A percentile compares a stretch with the other conserved stretches of the same genome.
phyloP scores from a whole-genome alignment of 1,140 invertebrate genomes.

The Drosophila murphyi region DNA sequence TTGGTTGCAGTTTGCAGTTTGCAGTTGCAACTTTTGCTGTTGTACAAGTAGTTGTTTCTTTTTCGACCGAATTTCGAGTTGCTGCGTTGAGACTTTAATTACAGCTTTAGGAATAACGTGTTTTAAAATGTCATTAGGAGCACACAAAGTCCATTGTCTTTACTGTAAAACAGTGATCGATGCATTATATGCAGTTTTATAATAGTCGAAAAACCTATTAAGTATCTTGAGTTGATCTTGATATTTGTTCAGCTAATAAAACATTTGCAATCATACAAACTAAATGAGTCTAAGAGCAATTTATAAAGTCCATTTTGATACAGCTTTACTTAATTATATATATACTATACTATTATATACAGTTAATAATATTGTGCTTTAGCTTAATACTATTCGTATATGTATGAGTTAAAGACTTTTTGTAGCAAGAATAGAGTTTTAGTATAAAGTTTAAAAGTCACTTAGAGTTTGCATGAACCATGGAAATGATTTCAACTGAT shows the following conservation, averaged over 20 bases:
- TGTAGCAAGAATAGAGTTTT: too few species aligned
- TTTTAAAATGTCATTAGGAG: constrained; percentile 20
- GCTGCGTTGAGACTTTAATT: constrained; percentile 6
- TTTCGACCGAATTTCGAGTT: not conserved
- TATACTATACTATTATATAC: not conserved
- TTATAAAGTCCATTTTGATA: not conserved
- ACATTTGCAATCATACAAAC: too few species aligned
- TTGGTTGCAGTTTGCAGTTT: constrained; percentile 10
- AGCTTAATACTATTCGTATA: too few species aligned
- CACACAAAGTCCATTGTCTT: constrained; percentile 3
- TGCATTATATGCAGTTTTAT: too few species aligned
- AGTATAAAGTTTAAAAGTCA: too few species aligned
- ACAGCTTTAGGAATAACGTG: constrained; percentile 11
- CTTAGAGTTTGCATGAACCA: too few species aligned
- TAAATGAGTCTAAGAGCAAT: not conserved
- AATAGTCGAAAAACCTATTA: not conserved
- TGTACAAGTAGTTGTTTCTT: not conserved
- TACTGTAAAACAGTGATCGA: too few species aligned
- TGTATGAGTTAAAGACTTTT: too few species aligned
- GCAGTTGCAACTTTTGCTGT: constrained; percentile 5
- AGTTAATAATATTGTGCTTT: not conserved
- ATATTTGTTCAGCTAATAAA: too few species aligned
- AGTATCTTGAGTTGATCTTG: not conserved
- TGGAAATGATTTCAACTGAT: too few species aligned
- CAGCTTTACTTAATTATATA: not conserved